Evolutionary conservation across 2,888 invertebrate genomes (phyloP).

Genomic region (Danaus chrysippus): DNA sequence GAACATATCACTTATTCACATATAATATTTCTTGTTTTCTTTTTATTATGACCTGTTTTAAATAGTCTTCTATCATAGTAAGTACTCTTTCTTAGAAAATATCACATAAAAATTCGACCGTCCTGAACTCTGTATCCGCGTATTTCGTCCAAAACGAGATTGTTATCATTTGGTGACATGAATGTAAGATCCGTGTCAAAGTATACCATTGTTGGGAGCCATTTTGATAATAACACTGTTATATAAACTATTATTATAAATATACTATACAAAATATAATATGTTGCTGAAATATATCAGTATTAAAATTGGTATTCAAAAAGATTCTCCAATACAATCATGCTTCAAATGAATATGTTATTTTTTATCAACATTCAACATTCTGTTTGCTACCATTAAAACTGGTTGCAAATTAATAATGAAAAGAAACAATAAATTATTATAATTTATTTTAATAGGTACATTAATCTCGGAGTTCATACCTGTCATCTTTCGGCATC

Average conservation of each 20-base stretch:
- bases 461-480: constrained; percentile 42
- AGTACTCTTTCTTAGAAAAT: constrained; percentile 1
- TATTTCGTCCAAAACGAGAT: constrained; percentile 12
- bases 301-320: not conserved
- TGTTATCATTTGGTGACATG: constrained; percentile 3
- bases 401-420: not conserved
- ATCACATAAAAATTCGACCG: constrained; percentile 8
- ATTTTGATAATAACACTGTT: not conserved
- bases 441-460: constrained; percentile 24
- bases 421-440: constrained; percentile 9
- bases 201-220: not conserved
- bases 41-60: not conserved
- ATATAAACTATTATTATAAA: too few relatives aligned
- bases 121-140: not conserved
- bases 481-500: constrained; percentile 76
- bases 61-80: not conserved
- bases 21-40: not conserved
- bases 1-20: not conserved
- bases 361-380: constrained; percentile 1
- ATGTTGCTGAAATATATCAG: too few relatives aligned
- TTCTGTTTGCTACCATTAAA: not conserved
- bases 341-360: constrained; percentile 8
- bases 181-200: constrained; percentile 11
- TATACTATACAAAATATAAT: too few relatives aligned
- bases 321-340: not conserved